Conservation (phyloP, 2,113 vertebrate genomes). For the Gymnocephalus cernua region DNA sequence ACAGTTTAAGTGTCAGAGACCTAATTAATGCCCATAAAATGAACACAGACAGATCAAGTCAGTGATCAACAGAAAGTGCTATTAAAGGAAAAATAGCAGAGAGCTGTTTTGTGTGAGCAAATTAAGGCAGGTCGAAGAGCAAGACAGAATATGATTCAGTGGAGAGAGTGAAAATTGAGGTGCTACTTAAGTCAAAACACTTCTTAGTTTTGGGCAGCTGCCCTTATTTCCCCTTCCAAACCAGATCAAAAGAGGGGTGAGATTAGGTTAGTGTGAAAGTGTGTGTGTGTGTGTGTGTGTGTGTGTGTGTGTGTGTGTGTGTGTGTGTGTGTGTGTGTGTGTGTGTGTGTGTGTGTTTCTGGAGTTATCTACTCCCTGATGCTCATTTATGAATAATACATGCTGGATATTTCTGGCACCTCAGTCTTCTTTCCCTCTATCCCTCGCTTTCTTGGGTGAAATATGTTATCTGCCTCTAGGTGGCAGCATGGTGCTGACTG, state of each 20-base stretch:
- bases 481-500: slow-evolving; percentile 73
- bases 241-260: slow-evolving; percentile 57
- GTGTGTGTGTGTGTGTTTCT: background rate
- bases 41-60: slow-evolving; percentile 3
- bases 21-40: slow-evolving; percentile 1
- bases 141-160: slow-evolving; percentile 12
- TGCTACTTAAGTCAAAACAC: slow-evolving; percentile 52
- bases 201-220: slow-evolving; percentile 51
- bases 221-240: slow-evolving; percentile 66
- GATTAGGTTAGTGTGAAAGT: slow-evolving; percentile 49
- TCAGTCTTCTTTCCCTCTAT: slow-evolving; percentile 47
- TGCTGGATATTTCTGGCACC: slow-evolving; percentile 70
- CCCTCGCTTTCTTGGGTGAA: slow-evolving; percentile 22
- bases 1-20: slow-evolving; percentile 22
- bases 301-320: too few species aligned
- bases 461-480: slow-evolving; percentile 64
- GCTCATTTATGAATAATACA: slow-evolving; percentile 79
- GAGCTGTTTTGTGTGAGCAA: slow-evolving; percentile 26
- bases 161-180: slow-evolving; percentile 18
- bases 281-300: too few species aligned
- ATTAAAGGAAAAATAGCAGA: background rate
- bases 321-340: too few species aligned
- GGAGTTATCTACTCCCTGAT: slow-evolving; percentile 68
- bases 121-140: slow-evolving; percentile 29
- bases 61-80: slow-evolving; percentile 5